Base-by-base conservation (phyloP, 2,113 vertebrate genomes). In the Cavia aperea region DNA sequence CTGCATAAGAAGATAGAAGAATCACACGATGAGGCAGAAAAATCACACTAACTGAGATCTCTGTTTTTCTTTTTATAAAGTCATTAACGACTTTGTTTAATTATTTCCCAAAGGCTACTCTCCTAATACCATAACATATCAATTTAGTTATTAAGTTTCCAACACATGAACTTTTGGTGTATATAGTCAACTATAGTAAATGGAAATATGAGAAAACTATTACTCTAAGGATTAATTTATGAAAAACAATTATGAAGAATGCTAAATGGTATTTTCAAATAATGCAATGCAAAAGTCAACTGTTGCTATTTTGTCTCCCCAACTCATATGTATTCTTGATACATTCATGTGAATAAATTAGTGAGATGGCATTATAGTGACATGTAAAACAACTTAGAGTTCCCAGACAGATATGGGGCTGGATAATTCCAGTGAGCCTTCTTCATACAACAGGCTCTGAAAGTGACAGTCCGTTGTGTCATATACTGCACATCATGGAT, bases 211-310 rank as follows among this genome's bases (percentile, higher is more conserved):
- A 94, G 12, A 65, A 39, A 86, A 39, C 2, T 84, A 4, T 92
- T 89, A 10, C 26, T 94, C 92, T 86, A 84, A 87, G 18, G 29
- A 86, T 70, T 91, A 51, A 65, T 29, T 70, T 91, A 81, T 56
- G 78, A 87, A 62, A 94, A 93, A 66, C 82, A 93, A 90, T 93
- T 90, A n/a, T 75, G 11, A 63, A 70, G 46, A 66, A 84, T 68
- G 2, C 63, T 68, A 58, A 39, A 24, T 86, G 39, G 5, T 79
- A 7, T 86, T 91, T 94, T 78, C 36, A 91, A 82, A 10, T 91
- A 78, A 2, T 68, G 0, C 9, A 81, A 36, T 82, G 29, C 33
- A 89, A 94, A 94, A 84, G 12, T 90, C 39, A 85, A 36, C 16
- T 84, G 21, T 95, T 2, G n/a, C 46, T 88, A 83, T 89, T 93